phyloP scores from a whole-genome alignment of 2,113 vertebrate species.

The Gallinago undulata region DNA sequence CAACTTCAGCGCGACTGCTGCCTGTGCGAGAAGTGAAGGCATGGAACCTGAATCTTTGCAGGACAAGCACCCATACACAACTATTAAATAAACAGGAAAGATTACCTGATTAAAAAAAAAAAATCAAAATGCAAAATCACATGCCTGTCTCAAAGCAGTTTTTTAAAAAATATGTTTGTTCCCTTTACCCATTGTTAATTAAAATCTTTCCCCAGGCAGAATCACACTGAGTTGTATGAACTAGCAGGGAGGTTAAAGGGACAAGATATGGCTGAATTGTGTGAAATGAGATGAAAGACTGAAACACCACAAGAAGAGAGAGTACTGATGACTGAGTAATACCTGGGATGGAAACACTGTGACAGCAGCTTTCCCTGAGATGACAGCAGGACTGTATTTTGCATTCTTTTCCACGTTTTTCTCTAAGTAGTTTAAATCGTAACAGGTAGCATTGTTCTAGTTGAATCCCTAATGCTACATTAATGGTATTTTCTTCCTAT shows the following conservation, averaged over 20 bases:
- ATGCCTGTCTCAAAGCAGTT: neutral
- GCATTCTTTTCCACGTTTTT: conserved; percentile 32
- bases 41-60: neutral
- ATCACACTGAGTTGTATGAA: conserved; percentile 61
- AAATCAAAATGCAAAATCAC: conserved; percentile 10
- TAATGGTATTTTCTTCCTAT: conserved; percentile 26
- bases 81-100: neutral
- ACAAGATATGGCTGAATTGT: conserved; percentile 10
- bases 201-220: conserved; percentile 75
- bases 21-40: neutral
- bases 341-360: conserved; percentile 24
- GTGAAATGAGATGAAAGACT: conserved; percentile 53
- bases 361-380: neutral
- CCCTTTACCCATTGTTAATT: conserved; percentile 63
- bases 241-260: conserved; percentile 53
- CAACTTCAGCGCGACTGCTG: neutral
- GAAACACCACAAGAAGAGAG: neutral
- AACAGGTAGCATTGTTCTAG: conserved; percentile 58
- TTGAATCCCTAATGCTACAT: conserved; percentile 19
- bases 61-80: neutral
- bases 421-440: conserved; percentile 38
- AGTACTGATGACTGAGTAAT: conserved; percentile 39
- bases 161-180: conserved; percentile 17
- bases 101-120: neutral
- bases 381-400: conserved; percentile 62